Base-by-base conservation (phyloP, 2,113 vertebrate genomes). In the Zeus faber region DNA sequence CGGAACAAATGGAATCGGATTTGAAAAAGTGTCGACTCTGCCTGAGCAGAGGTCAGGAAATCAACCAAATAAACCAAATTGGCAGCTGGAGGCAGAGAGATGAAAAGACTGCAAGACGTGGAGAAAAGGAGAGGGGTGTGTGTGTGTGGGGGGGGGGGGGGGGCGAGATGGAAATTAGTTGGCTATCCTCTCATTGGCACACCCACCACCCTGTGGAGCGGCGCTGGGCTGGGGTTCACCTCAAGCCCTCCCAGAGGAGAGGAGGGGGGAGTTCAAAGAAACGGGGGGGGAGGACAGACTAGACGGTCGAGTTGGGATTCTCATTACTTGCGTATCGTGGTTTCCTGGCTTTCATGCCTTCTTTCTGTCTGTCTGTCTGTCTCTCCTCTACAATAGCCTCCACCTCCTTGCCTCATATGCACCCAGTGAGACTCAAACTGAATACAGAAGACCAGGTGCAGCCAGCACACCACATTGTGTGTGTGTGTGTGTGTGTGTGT, bases 281-380 rank as follows among this genome's bases (percentile, higher is more conserved):
- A 20, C 44, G 17, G 3, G 11, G 39, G 39, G 51, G 17, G 26
- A 39, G 39, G 27, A 64, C 58, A 54, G 35, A 48, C 71, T 58
- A 61, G 77, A 72, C 76, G 51, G 65, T 74, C 62, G 64, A 63
- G 68, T 78, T 68, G 67, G 69, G 73, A 80, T 77, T 84, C 79
- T 84, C 85, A 85, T 87, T 87, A 80, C 76, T 54, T n/a, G 33
- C 50, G 53, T 65, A 72, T 81, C 65, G 63, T 79, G 10, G 65
- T 65, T 74, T 66, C 57, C 80, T 9, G 73, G 65, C 72, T 54
- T n/a, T n/a, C n/a, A n/a, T n/a, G n/a, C n/a, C n/a, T n/a, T n/a
- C n/a, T n/a, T n/a, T n/a, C n/a, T n/a, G n/a, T n/a, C n/a, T n/a
- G n/a, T n/a, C n/a, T n/a, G n/a, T n/a, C n/a, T n/a, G n/a, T n/a